Base-by-base conservation (phyloP, 2,888 invertebrate genomes). In the Stenchaetothrips biformis region DNA sequence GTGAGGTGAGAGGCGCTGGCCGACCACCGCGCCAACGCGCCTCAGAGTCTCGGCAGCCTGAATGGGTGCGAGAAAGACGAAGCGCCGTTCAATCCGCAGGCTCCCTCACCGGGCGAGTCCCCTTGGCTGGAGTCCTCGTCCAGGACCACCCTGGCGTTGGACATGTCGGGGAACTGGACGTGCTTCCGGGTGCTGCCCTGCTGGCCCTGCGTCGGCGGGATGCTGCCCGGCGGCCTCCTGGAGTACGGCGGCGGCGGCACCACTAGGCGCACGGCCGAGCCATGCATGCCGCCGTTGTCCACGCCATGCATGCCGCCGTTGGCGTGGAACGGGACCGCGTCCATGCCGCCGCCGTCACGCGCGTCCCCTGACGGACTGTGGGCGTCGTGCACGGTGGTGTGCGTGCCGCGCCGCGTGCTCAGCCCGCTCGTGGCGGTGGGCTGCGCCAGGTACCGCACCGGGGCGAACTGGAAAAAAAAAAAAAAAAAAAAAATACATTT, bases 171-270 rank as follows among this genome's bases (percentile, higher is more conserved):
- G 84, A 93, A 93, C 85, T 93, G 92, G 0, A 93, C 93, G 83
- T 92, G 92, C 84, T 93, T 93, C 85, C 91, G 90, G 25, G 81
- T 87, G 84, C 86, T 89, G 67, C 25, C 7, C 18, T 53, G 53
- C 4, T 2, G 53, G 67, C 21, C 67, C n/a, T n/a, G 67, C 6
- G 21, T 11, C 25, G 25, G 6, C 21, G n/a, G 21, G 67, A 9
- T 25, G 67, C 6, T 25, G 79, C 82, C 87, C 85, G 82, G 90
- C 84, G 83, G 87, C 86, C 85, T 88, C 86, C 87, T 90, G 86
- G 86, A 87, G 88, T 85, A 89, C 88, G 84, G 90, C 86, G 88
- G 89, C 86, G 86, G 90, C 86, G 86, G 89, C 11, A 84, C 84
- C 88, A 25, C 67, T 7, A 74, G 67, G 25, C 37, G 37, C 37